phyloP scores from a whole-genome alignment of 2,888 invertebrate species.

The Scaptodrosophila latifasciaeformis region DNA sequence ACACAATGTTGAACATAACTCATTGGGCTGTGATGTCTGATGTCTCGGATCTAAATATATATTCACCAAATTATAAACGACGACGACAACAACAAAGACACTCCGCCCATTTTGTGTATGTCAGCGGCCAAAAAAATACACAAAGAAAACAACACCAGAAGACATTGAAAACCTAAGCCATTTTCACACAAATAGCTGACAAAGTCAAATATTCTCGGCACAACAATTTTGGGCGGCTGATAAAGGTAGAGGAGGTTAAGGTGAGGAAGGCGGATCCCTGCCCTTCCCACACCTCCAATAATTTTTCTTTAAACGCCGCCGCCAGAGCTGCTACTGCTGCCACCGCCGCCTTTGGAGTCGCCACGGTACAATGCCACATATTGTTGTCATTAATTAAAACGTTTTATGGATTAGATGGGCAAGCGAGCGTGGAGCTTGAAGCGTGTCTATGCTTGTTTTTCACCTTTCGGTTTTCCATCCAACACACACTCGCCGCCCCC shows the following conservation, averaged over 20 bases:
- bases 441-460: constrained; percentile 26
- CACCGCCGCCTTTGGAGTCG: not conserved
- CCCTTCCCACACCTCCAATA: not conserved
- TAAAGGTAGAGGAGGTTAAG: too few relatives aligned
- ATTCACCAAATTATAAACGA: constrained; percentile 35
- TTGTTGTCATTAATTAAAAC: constrained; percentile 68
- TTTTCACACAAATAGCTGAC: constrained; percentile 33
- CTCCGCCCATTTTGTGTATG: constrained; percentile 34
- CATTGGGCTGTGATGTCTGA: constrained; percentile 31
- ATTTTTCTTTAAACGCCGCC: constrained; percentile 28
- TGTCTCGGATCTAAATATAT: too few relatives aligned
- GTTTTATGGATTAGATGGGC: constrained; percentile 65
- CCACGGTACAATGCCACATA: constrained; percentile 53
- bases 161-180: constrained; percentile 11
- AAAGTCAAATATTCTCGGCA: constrained; percentile 37
- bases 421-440: constrained; percentile 25
- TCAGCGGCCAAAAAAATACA: constrained; percentile 7
- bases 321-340: not conserved
- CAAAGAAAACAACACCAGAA: constrained; percentile 2
- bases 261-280: not conserved
- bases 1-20: constrained; percentile 49
- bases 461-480: constrained; percentile 25
- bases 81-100: constrained; percentile 36
- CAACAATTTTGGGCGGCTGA: not conserved
- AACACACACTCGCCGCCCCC: not conserved